Percentiles rank a stretch among this genome's conserved stretches.
Evolutionary conservation across 2,888 invertebrate genomes (phyloP).

Genomic region (Cantharis lateralis): DNA sequence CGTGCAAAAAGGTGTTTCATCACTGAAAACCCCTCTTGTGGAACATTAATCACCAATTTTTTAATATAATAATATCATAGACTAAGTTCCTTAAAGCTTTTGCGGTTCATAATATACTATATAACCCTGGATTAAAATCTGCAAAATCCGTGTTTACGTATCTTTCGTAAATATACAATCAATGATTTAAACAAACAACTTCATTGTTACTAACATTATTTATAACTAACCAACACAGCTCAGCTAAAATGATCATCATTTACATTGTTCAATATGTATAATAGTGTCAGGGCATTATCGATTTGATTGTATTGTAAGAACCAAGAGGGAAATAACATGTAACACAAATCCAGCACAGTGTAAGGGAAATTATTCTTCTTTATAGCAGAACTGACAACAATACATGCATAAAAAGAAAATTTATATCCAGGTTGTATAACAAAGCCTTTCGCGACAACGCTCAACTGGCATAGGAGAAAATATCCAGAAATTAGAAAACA

Average conservation of each 20-base stretch:
- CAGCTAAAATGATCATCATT: background rate
- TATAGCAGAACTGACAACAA: background rate
- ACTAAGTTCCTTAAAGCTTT: no score
- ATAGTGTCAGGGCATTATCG: background rate
- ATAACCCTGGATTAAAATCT: no score
- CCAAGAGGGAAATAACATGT: background rate
- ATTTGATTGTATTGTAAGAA: background rate
- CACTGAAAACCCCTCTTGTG: background rate
- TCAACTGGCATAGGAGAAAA: background rate
- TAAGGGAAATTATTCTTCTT: background rate
- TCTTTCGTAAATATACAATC: background rate
- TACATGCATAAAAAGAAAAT: background rate
- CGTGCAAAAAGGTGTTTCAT: background rate
- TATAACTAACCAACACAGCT: background rate
- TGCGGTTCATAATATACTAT: background rate
- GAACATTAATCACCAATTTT: background rate
- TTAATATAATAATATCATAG: background rate
- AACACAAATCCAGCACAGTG: background rate
- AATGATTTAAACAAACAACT: background rate
- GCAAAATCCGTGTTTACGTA: no score
- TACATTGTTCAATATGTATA: background rate
- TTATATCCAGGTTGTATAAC: background rate
- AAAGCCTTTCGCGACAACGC: background rate
- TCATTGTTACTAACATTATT: background rate
- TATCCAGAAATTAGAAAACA: background rate